phyloP scores from a whole-genome alignment of 2,888 invertebrate species.

The Parnassius glacialis region DNA sequence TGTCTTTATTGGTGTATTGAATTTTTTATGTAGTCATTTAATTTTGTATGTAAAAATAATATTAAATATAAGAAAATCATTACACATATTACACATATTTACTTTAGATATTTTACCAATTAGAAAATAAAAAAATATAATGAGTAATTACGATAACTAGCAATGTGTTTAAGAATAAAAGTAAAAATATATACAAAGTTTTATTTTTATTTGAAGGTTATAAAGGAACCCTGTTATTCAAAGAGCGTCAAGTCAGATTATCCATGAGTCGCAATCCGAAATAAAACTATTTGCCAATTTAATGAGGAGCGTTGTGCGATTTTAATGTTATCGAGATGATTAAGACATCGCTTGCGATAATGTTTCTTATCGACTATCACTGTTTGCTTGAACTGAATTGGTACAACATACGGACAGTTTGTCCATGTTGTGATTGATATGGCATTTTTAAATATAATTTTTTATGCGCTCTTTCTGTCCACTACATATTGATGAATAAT shows the following conservation, averaged over 20 bases:
- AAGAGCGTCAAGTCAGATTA: conserved; percentile 35
- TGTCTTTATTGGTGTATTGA: too few relatives aligned
- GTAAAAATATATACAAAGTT: conserved; percentile 25
- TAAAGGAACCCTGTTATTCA: conserved; percentile 35
- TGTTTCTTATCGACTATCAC: conserved; percentile 14
- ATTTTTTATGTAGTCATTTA: too few relatives aligned
- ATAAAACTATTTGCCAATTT: conserved; percentile 41
- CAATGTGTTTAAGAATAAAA: too few relatives aligned
- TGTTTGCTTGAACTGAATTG: conserved; percentile 12
- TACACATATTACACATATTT: too few relatives aligned
- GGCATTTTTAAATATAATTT: too few relatives aligned
- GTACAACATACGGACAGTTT: conserved; percentile 24
- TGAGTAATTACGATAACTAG: too few relatives aligned
- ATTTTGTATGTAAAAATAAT: too few relatives aligned
- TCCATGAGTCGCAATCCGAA: conserved; percentile 38
- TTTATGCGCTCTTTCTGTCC: too few relatives aligned
- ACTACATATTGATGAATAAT: too few relatives aligned
- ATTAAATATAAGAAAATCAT: too few relatives aligned
- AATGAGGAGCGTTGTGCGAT: conserved; percentile 18
- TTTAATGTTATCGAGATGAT: conserved; percentile 15
- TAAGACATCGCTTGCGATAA: neutral
- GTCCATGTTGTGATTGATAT: conserved; percentile 13
- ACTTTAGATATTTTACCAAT: too few relatives aligned
- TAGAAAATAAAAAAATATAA: too few relatives aligned
- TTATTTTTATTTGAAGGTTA: conserved; percentile 36